Evolutionary conservation across 2,113 vertebrate species (phyloP).

Genomic region (Sula dactylatra): DNA sequence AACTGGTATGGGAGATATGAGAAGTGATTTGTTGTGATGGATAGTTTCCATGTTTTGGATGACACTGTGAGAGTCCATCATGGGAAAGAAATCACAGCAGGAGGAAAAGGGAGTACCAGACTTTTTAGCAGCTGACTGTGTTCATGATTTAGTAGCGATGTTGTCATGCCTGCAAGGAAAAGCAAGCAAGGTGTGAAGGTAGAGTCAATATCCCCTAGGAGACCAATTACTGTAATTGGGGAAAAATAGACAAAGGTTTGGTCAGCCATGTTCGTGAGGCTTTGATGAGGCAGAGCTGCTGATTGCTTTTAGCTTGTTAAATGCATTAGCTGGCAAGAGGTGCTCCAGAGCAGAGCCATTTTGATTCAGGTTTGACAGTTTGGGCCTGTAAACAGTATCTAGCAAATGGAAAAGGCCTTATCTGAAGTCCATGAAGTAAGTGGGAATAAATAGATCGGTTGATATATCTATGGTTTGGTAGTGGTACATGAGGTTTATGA

Average conservation of each 20-base stretch:
- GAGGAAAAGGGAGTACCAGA: background rate
- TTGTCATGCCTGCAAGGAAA: background rate
- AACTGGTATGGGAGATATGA: background rate
- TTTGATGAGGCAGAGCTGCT: background rate
- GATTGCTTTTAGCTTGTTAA: background rate
- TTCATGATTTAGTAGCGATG: background rate
- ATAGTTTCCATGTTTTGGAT: background rate
- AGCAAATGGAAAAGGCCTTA: background rate
- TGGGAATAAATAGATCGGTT: background rate
- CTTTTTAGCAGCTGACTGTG: background rate
- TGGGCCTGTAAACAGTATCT: background rate
- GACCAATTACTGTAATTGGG: background rate
- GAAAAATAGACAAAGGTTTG: background rate
- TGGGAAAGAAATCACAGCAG: background rate
- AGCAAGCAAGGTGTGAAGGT: background rate
- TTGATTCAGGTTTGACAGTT: background rate
- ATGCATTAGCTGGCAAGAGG: background rate
- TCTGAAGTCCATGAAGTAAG: background rate
- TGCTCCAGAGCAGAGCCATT: background rate
- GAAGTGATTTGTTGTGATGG: background rate
- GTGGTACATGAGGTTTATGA: background rate
- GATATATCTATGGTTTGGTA: too few relatives aligned
- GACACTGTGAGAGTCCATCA: background rate
- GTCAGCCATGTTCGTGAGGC: background rate
- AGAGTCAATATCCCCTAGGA: background rate